These are phyloP conservation scores for Dasypogon diadema DNA, from an alignment of 2,888 invertebrate species.

Conservation along the genomic window DNA sequence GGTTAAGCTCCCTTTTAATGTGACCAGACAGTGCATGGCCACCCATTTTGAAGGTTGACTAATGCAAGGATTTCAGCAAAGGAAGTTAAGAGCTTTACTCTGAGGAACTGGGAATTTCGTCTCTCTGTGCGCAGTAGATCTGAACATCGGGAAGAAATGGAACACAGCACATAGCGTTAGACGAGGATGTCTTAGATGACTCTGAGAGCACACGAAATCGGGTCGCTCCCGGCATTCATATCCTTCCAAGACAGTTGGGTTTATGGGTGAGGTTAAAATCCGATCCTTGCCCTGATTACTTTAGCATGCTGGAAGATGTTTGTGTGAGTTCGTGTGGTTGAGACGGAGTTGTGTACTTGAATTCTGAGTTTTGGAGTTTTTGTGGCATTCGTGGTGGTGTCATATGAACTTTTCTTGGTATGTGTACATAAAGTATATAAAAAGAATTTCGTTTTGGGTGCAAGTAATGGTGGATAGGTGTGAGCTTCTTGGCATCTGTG, in stretches of 20 bases:
- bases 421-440: constrained; percentile 53
- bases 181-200: constrained; percentile 34
- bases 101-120: background rate
- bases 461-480: constrained; percentile 45
- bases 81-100: constrained; percentile 38
- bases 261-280: constrained; percentile 51
- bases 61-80: constrained; percentile 5
- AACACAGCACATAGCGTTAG: constrained; percentile 37
- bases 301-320: constrained; percentile 31
- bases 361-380: constrained; percentile 55
- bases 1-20: constrained; percentile 19
- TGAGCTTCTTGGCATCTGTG: constrained; percentile 51
- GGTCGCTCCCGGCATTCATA: constrained; percentile 29
- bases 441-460: constrained; percentile 43
- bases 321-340: constrained; percentile 35
- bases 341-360: constrained; percentile 23
- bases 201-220: constrained; percentile 42
- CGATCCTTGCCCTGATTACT: constrained; percentile 53
- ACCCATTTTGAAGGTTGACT: constrained; percentile 26
- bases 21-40: constrained; percentile 12
- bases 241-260: constrained; percentile 52
- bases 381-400: constrained; percentile 56
- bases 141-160: constrained; percentile 36
- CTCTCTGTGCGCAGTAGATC: constrained; percentile 49
- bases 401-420: constrained; percentile 55